These are phyloP conservation scores for Myotis findleyi DNA, from an alignment of 2,797 vertebrate genomes.

Conservation along the genomic window DNA sequence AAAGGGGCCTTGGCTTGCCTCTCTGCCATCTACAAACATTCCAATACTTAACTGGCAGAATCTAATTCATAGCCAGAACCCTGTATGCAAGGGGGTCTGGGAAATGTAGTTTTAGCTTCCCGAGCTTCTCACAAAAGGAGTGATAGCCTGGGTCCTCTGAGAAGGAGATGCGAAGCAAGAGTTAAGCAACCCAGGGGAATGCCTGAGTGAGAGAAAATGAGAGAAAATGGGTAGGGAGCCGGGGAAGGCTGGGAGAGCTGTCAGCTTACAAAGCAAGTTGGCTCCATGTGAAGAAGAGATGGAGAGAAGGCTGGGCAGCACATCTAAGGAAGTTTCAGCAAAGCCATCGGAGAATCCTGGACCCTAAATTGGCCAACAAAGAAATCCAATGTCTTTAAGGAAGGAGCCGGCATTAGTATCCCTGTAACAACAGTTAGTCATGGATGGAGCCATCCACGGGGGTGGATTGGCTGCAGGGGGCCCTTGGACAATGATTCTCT, in stretches of 20 bases:
- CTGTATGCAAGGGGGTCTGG: neutral
- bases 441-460: fast-evolving
- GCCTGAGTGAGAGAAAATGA: neutral
- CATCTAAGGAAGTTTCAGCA: neutral
- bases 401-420: neutral
- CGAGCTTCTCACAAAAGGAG: neutral
- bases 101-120: neutral
- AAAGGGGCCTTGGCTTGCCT: neutral
- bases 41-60: neutral
- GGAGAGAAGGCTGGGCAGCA: too few relatives aligned
- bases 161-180: neutral
- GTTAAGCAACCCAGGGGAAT: neutral
- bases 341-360: neutral
- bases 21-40: neutral
- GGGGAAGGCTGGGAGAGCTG: neutral
- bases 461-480: neutral
- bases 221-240: neutral
- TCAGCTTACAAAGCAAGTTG: neutral
- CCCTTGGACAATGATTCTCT: neutral
- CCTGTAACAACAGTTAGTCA: neutral
- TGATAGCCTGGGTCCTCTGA: neutral
- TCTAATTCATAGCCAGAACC: neutral
- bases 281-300: neutral
- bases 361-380: neutral
- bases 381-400: neutral